Base-by-base conservation (phyloP, 1,140 invertebrate species). In the Hypsibius dujardini region DNA sequence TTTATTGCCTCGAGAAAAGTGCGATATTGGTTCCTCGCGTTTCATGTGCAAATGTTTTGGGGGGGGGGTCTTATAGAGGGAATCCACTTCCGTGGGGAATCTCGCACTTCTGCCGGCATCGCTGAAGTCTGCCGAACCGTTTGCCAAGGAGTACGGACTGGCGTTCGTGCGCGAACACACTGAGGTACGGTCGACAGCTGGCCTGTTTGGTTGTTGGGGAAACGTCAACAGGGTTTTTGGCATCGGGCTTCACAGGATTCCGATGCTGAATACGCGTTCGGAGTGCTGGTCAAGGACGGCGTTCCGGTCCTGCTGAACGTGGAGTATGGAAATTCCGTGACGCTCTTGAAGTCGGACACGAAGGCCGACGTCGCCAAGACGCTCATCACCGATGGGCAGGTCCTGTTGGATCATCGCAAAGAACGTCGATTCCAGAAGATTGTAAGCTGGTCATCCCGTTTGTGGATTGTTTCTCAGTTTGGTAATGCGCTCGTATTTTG, bases 81-180 rank as follows among this genome's bases (percentile, higher is more conserved):
- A 84, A 74, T 73, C 74, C 3, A 76, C 80, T 45, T 59, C 78
- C 2, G 42, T 74, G 1, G 75, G 74, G 46, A 77, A 79, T 70
- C 73, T 84, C 59, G 90, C 90, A 46, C 79, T 84, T 28, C 80
- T 98, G 67, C 92, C 94, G 0, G 72, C 77, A 1, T 76, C 77
- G 47, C 93, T 90, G 75, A 79, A 83, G 1, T 78, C 81, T 28
- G 86, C 92, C 47, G 86, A 87, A 72, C 84, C 89, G 1, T 92
- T 87, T 77, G 95, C 93, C 0, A 85, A 84, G 28, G 90, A 96
- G 78, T 95, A 92, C 78, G 80, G 81, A 2, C 79, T 98, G 56
- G 91, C 92, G 2, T 88, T 89, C 76, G 85, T 93, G 3, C 62
- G 62, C 40, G 81, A 83, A 74, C 84, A 93, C 7, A 15, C 62